Evolutionary conservation across 1,140 invertebrate genomes (phyloP), one percentile per base, ranked within the genome.

Genomic region (Pogonomyrmex barbatus): DNA sequence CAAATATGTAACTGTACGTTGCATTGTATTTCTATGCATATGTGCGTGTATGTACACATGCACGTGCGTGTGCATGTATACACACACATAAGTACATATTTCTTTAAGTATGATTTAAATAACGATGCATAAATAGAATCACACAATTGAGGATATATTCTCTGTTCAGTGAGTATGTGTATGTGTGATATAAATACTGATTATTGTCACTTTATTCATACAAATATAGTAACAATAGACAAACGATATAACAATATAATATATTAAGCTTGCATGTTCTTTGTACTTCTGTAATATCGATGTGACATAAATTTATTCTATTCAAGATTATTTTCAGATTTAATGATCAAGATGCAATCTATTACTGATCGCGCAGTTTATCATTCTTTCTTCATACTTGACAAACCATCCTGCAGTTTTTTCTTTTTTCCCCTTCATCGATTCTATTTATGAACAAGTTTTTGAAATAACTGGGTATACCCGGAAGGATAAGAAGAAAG

Each of bases 361-460:
- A 60, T 17, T 33, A 30, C n/a, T 0, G 5, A 50, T 65, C 10
- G 8, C 33, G n/a, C 36, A 12, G 1, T 17, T 62, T 36, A n/a
- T 9, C 12, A 62, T 60, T 83, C 30, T n/a, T 63, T 36, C 17
- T 17, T 36, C 33, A 12, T 12, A 9, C n/a, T 12, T 17, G 14
- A 47, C 42, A 54, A 45, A n/a, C 14, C 6, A 5, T 36, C 14
- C 42, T 17, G 42, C 42, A 47, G 6, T 60, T 73, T 78, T 24
- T 30, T 62, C 54, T 30, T 54, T 52, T 63, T 24, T 24, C 24
- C 24, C 30, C 24, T 54, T 47, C 36, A 86, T 83, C 39, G 42
- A 79, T 63, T 24, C 24, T 65, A 10, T 33, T 3, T 24, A 76
- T 68, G 0, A 39, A 24, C 24, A 24, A 73, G 14, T 33, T 83